Evolutionary conservation across 1,140 invertebrate species (phyloP).

Genomic region (Conus ventricosus): DNA sequence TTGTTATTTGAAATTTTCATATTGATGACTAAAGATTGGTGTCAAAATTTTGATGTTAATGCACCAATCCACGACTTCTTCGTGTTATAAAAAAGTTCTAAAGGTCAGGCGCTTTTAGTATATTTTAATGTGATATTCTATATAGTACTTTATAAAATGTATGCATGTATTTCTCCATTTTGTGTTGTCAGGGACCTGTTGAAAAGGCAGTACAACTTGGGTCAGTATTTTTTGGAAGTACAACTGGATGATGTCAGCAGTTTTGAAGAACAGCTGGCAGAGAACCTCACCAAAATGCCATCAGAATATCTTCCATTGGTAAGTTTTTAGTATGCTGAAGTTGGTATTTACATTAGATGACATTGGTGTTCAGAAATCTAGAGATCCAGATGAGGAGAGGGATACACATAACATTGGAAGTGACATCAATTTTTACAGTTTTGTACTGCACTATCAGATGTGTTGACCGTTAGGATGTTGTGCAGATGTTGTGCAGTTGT

Average conservation of each 20-base stretch:
- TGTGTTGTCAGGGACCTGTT: slow-evolving; percentile 87
- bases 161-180: neutral
- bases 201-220: slow-evolving; percentile 94
- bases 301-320: slow-evolving; percentile 93
- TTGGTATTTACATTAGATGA: neutral
- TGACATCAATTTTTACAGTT: no score
- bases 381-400: neutral
- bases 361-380: neutral
- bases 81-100: no score
- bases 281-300: slow-evolving; percentile 94
- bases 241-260: slow-evolving; percentile 95
- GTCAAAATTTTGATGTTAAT: no score
- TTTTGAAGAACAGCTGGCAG: slow-evolving; percentile 95
- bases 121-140: no score
- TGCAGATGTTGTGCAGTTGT: no score
- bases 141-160: neutral
- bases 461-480: no score
- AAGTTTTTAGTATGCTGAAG: slow-evolving; percentile 51
- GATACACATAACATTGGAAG: neutral
- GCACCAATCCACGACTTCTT: no score
- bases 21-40: no score
- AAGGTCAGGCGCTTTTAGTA: no score
- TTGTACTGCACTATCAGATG: no score
- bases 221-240: slow-evolving; percentile 93
- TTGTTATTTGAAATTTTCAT: no score